phyloP scores from a whole-genome alignment of 53 echinoderm and acorn worm species.

The Arbacia lixula region DNA sequence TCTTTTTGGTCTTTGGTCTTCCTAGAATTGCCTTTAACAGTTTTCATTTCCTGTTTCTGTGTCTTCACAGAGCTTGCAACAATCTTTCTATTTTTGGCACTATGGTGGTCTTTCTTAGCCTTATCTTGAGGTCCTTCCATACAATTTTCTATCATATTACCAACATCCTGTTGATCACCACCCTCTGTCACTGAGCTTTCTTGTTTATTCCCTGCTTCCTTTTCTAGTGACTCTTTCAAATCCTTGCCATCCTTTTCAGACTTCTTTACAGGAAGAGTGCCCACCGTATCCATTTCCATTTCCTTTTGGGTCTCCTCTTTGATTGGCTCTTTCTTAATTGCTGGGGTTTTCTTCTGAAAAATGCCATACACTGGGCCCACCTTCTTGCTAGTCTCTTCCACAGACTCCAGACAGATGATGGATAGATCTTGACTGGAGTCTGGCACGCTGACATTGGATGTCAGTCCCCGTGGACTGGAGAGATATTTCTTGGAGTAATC shows the following conservation, averaged over 20 bases:
- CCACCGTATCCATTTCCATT: too few species aligned
- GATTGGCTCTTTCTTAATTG: background rate
- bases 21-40: background rate
- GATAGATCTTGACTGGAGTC: slow-evolving; percentile 58
- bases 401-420: slow-evolving; percentile 43
- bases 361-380: slow-evolving; percentile 75
- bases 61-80: too few species aligned
- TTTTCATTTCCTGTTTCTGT: too few species aligned
- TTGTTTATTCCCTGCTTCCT: too few species aligned
- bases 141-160: too few species aligned
- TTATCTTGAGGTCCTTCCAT: too few species aligned
- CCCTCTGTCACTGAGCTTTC: too few species aligned
- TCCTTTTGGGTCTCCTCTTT: background rate
- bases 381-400: slow-evolving; percentile 34
- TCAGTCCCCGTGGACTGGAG: slow-evolving; percentile 29
- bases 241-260: too few species aligned
- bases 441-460: slow-evolving; percentile 69
- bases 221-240: slow-evolving; percentile 41
- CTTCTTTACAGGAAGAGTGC: too few species aligned
- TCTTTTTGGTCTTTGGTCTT: background rate
- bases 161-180: too few species aligned
- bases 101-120: too few species aligned
- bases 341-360: slow-evolving; percentile 68
- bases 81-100: too few species aligned
- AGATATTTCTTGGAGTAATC: background rate